These are phyloP conservation scores for Tachycineta bicolor DNA, from an alignment of 2,113 vertebrate genomes.

Conservation along the genomic window DNA sequence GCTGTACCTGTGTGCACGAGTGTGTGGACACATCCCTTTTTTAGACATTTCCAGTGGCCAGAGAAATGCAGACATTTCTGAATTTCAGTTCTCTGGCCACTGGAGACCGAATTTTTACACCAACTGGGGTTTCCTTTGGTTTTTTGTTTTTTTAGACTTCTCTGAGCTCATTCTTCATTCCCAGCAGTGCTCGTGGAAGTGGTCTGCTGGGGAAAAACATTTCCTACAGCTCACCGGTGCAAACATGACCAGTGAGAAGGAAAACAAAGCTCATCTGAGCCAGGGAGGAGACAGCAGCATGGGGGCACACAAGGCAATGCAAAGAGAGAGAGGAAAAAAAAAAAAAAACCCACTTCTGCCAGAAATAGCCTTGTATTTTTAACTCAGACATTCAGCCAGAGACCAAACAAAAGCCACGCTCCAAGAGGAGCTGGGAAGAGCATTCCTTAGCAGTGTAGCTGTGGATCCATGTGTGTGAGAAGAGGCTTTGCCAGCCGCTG, in stretches of 20 bases:
- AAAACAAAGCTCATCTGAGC: constrained; percentile 54
- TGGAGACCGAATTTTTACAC: neutral
- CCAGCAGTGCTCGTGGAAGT: neutral
- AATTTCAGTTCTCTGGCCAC: neutral
- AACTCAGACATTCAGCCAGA: constrained; percentile 40
- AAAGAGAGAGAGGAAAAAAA: neutral
- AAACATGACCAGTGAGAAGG: constrained; percentile 36
- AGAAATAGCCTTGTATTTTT: constrained; percentile 67
- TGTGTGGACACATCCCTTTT: neutral
- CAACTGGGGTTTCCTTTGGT: neutral
- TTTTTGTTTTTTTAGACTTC: neutral
- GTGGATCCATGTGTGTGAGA: neutral
- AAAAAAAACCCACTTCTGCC: neutral
- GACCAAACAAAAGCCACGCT: constrained; percentile 45
- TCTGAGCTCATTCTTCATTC: constrained; percentile 16
- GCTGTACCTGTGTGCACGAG: neutral
- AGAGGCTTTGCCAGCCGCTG: neutral
- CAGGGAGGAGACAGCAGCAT: constrained; percentile 34
- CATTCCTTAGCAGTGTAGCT: neutral
- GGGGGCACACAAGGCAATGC: constrained; percentile 31
- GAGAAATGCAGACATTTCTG: neutral
- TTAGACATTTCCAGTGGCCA: neutral
- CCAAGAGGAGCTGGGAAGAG: neutral
- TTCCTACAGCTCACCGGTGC: constrained; percentile 45
- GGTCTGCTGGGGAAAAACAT: constrained; percentile 20